Evolutionary conservation across 2,113 vertebrate species (phyloP), one percentile per base, ranked within the genome.

Genomic region (Thomomys bottae): DNA sequence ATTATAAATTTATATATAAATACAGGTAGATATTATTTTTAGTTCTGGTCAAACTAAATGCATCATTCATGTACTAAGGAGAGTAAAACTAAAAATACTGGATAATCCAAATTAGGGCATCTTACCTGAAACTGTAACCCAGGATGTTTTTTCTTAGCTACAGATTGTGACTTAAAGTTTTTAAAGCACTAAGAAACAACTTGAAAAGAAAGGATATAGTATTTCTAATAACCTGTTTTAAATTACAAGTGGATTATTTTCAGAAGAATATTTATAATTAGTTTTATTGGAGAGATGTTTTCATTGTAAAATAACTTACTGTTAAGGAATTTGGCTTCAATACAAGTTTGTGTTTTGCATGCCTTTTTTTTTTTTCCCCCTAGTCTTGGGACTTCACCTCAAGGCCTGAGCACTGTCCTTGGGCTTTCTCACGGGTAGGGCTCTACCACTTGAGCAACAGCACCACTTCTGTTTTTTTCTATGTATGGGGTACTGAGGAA

Each of bases 251-350:
- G 26, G 54, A 11, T 88, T 92, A 24, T 34, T 38, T 85, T 57
- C 3, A 15, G 70, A 90, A 94, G 49, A 89, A 64, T 38, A 11
- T 57, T 73, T 71, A 32, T 91, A 20, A 57, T 89, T 4, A 82
- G 42, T 77, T 91, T 87, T 85, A 38, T 87, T 83, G 80, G 9
- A 78, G 54, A 88, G 30, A 23, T 66, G 28, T 34, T 94, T 89
- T 89, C 15, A 30, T 71, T 85, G 64, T 67, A 72, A 34, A 92
- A 57, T 18, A n/a, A 14, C 61, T 78, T 92, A 75, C 61, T 88
- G 36, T 83, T 86, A 67, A 5, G 15, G 49, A 54, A 5, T 81
- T 79, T 67, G 40, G 10, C 45, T 89, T 86, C 66, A 71, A 24
- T 78, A 45, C 36, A 87, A 15, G 34, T 70, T 87, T 91, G 66